Evolutionary conservation across 1,140 invertebrate species (phyloP).

Genomic region (Drosophila sturtevanti): DNA sequence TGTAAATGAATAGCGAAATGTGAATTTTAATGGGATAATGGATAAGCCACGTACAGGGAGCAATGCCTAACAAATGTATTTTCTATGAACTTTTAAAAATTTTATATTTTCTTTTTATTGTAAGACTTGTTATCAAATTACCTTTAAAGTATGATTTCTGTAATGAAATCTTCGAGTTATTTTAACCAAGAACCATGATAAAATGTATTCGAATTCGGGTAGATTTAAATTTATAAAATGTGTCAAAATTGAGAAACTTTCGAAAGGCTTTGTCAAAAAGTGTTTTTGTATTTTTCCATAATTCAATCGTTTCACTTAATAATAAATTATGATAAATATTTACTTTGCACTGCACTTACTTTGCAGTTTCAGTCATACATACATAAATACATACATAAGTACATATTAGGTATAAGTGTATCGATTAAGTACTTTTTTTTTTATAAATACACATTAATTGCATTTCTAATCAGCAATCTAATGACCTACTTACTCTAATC

Average conservation of each 20-base stretch:
- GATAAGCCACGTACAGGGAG: slow-evolving; percentile 1
- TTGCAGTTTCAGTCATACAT: too few relatives aligned
- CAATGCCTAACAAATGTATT: not conserved
- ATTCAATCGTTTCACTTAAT: too few relatives aligned
- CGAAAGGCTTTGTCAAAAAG: too few relatives aligned
- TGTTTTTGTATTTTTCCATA: too few relatives aligned
- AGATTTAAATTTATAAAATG: too few relatives aligned
- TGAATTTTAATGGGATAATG: not conserved
- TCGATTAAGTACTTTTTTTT: not conserved
- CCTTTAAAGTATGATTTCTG: too few relatives aligned
- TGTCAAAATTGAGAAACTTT: too few relatives aligned
- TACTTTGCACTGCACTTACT: not conserved
- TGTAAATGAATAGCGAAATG: not conserved
- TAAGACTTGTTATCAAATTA: too few relatives aligned
- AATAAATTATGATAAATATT: not conserved
- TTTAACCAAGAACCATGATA: too few relatives aligned
- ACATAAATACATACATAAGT: not conserved
- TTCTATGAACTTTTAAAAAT: not conserved
- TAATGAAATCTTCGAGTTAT: too few relatives aligned
- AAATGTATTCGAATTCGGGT: too few relatives aligned
- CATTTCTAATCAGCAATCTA: not conserved
- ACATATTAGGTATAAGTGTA: not conserved
- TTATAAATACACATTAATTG: not conserved
- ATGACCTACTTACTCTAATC: not conserved
- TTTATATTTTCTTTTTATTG: not conserved